Percentiles rank a stretch among this genome's conserved stretches.
Conservation (phyloP, 2,888 invertebrate genomes). For the Temnothorax unifasciatus region DNA sequence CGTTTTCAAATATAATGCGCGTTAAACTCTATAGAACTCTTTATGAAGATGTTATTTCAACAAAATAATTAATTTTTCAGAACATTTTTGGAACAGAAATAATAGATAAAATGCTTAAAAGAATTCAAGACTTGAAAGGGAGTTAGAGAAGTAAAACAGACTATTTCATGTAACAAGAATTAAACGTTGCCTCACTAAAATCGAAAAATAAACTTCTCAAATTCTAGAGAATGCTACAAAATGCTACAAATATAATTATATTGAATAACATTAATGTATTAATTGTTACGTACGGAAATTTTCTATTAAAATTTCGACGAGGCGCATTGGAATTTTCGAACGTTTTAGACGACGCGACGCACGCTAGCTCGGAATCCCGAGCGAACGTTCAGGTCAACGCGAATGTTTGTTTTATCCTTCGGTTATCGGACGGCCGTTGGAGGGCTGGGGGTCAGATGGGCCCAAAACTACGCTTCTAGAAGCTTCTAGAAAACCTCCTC, state of each 20-base stretch:
- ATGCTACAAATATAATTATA: neutral
- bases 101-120: neutral
- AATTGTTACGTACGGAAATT: no score
- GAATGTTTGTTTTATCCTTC: no score
- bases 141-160: neutral
- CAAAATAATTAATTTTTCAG: neutral
- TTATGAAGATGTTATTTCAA: neutral
- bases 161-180: neutral
- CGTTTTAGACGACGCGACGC: no score
- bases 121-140: neutral
- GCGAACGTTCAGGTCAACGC: no score
- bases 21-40: neutral
- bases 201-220: neutral
- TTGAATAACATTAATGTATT: neutral
- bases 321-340: no score
- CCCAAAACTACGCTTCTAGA: no score
- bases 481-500: no score
- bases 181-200: neutral
- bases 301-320: no score
- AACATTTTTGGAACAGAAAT: neutral
- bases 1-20: neutral
- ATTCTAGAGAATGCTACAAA: neutral
- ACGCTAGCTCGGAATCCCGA: no score
- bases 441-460: no score
- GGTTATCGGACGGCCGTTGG: no score